Percentiles rank a stretch among this genome's conserved stretches.
phyloP scores from a whole-genome alignment of 2,888 invertebrate species.

The Periphyllus acericola region DNA sequence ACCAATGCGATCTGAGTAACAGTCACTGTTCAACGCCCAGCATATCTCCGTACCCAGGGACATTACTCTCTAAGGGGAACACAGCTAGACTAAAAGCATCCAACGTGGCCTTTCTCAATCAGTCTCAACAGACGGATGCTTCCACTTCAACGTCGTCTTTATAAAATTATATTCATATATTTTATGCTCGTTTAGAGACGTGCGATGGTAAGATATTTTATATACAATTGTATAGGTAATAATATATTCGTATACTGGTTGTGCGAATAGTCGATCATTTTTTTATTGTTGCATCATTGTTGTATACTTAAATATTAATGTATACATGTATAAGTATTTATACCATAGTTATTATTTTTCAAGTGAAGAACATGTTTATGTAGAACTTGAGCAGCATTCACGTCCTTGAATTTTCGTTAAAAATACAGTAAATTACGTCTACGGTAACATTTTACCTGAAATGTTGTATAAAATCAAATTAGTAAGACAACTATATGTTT shows the following conservation, averaged over 20 bases:
- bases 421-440: neutral
- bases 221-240: neutral
- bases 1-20: constrained; percentile 92
- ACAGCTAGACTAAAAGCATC: constrained; percentile 65
- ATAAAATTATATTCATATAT: neutral
- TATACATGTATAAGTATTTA: no score
- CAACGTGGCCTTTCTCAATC: constrained; percentile 66
- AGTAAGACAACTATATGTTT: neutral
- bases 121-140: constrained; percentile 64
- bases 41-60: constrained; percentile 78
- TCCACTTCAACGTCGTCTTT: constrained; percentile 45
- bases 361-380: no score
- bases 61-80: constrained; percentile 66
- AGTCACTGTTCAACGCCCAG: constrained; percentile 82
- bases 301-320: neutral
- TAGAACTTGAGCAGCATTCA: neutral
- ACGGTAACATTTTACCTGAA: neutral
- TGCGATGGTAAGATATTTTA: neutral
- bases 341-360: no score
- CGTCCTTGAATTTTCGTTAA: neutral
- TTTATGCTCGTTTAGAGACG: neutral
- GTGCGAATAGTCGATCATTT: neutral
- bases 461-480: neutral
- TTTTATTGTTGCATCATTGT: neutral
- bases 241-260: no score